phyloP scores from a whole-genome alignment of 2,113 vertebrate species.

The Gallinago media region DNA sequence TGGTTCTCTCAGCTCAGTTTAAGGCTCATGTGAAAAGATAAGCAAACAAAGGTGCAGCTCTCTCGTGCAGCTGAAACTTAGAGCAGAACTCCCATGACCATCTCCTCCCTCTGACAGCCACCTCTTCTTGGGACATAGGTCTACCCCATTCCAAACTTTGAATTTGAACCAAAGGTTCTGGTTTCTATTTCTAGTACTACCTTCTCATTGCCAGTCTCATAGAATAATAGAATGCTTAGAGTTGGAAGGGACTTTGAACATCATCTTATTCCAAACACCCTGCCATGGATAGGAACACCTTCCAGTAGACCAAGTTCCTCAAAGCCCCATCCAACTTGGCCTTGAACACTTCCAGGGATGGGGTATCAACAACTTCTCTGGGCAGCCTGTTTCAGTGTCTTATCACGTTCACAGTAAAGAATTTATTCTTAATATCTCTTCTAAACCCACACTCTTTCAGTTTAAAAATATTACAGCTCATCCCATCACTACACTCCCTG shows the following conservation, averaged over 20 bases:
- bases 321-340: not conserved
- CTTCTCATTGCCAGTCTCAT: not conserved
- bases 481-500: not conserved
- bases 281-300: not conserved
- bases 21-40: not conserved
- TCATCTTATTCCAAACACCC: not conserved
- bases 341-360: not conserved
- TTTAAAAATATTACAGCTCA: not conserved
- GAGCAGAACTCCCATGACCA: not conserved
- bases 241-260: not conserved
- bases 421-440: not conserved
- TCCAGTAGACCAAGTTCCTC: not conserved
- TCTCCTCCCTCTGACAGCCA: not conserved
- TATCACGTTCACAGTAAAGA: not conserved
- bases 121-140: not conserved
- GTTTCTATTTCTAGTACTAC: not conserved
- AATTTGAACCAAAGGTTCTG: not conserved
- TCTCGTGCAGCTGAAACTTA: not conserved
- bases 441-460: not conserved
- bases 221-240: not conserved
- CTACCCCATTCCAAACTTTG: not conserved
- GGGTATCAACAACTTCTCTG: not conserved
- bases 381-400: not conserved
- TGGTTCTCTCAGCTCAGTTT: not conserved
- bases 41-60: not conserved